Percentiles rank a stretch among this genome's conserved stretches.
Evolutionary conservation across 2,888 invertebrate species (phyloP).

Genomic region (Pristionchus fissidentatus): DNA sequence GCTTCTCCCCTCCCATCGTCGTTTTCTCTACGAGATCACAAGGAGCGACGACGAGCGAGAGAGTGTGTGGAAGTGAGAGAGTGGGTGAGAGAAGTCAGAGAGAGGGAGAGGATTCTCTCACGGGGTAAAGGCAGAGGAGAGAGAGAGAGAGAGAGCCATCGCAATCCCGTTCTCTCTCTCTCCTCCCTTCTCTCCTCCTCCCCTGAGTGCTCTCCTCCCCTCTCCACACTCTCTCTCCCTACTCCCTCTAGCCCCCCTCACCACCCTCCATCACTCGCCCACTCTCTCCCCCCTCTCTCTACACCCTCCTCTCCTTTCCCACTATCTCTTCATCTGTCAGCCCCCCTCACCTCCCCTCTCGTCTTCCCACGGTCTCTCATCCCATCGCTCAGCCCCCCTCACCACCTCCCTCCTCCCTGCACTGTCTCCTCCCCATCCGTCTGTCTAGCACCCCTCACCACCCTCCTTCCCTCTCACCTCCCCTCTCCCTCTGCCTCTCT

Average conservation of each 20-base stretch:
- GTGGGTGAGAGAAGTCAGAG: background rate
- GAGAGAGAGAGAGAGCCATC: constrained; percentile 13
- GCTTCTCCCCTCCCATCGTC: too few relatives aligned
- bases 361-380: constrained; percentile 17
- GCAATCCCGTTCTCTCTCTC: constrained; percentile 23
- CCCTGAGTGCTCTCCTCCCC: constrained; percentile 7
- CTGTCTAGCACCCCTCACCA: constrained; percentile 6
- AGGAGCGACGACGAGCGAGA: constrained; percentile 2
- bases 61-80: constrained; percentile 27
- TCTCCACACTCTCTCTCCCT: background rate
- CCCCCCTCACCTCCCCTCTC: constrained; percentile 23
- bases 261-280: background rate
- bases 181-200: background rate
- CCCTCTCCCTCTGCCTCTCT: constrained; percentile 1
- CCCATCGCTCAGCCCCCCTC: background rate
- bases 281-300: constrained; percentile 11
- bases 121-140: background rate
- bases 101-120: background rate
- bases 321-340: background rate
- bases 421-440: constrained; percentile 15
- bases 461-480: background rate
- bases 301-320: background rate
- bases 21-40: constrained; percentile 2
- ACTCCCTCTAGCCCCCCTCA: background rate
- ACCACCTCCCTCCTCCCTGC: background rate